Percentiles rank a stretch among this genome's conserved stretches.
Conservation (phyloP, 2,888 invertebrate genomes). For the Macaria liturata region DNA sequence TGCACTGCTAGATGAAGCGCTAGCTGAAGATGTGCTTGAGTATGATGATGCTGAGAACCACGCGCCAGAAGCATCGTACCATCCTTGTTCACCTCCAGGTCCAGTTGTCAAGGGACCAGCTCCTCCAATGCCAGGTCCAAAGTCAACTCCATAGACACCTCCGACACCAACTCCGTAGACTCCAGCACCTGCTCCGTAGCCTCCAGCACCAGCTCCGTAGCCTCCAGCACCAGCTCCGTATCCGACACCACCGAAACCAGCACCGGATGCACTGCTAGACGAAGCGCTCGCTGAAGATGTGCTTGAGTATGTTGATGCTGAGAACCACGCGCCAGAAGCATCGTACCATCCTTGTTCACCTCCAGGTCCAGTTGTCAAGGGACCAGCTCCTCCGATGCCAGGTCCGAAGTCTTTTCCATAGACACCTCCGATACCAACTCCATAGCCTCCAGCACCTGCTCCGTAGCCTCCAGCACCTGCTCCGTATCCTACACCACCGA, state of each 20-base stretch:
- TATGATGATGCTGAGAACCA: neutral
- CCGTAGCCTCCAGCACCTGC: constrained; percentile 6
- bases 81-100: neutral
- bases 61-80: neutral
- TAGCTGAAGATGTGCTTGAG: neutral
- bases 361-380: constrained; percentile 13
- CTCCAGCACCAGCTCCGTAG: constrained; percentile 5
- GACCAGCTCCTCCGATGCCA: constrained; percentile 14
- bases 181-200: constrained; percentile 6
- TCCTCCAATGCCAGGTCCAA: neutral
- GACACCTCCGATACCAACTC: constrained; percentile 1
- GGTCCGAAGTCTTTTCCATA: neutral
- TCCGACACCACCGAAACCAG: constrained; percentile 1
- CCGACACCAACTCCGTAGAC: no score
- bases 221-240: no score
- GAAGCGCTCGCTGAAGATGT: no score
- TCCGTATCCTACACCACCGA: neutral
- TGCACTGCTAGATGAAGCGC: neutral
- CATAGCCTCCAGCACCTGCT: neutral
- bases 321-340: no score
- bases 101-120: neutral
- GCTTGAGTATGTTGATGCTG: no score
- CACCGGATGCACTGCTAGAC: neutral
- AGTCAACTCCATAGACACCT: neutral
- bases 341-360: neutral